phyloP scores from a whole-genome alignment of 2,888 invertebrate species.

The Orthonychiurus folsomi region DNA sequence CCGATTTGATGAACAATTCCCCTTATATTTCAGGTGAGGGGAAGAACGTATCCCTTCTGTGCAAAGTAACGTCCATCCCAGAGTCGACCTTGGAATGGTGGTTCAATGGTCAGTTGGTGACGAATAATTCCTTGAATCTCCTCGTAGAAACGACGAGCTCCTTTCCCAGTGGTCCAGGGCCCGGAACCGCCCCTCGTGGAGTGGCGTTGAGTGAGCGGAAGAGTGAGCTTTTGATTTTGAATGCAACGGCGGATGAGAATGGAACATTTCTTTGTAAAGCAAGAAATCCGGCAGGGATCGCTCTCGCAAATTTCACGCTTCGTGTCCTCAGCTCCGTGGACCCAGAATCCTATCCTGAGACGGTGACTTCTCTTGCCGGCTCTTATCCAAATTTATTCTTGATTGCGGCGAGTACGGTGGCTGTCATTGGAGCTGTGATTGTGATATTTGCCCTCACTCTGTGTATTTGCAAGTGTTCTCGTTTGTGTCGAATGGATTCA shows the following conservation, averaged over 20 bases:
- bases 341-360: constrained; percentile 25
- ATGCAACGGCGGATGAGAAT: constrained; percentile 68
- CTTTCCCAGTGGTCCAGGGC: constrained; percentile 3
- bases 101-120: constrained; percentile 55
- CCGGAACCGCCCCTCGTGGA: constrained; percentile 1
- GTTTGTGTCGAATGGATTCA: constrained; percentile 26
- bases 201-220: constrained; percentile 54
- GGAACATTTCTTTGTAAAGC: constrained; percentile 79
- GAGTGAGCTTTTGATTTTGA: constrained; percentile 68
- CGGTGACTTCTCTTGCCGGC: constrained; percentile 26
- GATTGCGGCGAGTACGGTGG: constrained; percentile 35
- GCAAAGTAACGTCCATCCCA: constrained; percentile 70
- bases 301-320: constrained; percentile 71
- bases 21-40: constrained; percentile 50
- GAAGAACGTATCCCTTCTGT: constrained; percentile 69
- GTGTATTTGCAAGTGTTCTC: constrained; percentile 47
- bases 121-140: constrained; percentile 37
- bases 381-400: constrained; percentile 35
- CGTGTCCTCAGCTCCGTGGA: constrained; percentile 41
- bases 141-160: constrained; percentile 35
- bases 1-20: no score
- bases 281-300: constrained; percentile 71
- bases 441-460: constrained; percentile 58
- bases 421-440: constrained; percentile 46
- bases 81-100: constrained; percentile 74